phyloP scores from a whole-genome alignment of 35 echinoderm and acorn worm genomes.

The Eucidaris tribuloides region DNA sequence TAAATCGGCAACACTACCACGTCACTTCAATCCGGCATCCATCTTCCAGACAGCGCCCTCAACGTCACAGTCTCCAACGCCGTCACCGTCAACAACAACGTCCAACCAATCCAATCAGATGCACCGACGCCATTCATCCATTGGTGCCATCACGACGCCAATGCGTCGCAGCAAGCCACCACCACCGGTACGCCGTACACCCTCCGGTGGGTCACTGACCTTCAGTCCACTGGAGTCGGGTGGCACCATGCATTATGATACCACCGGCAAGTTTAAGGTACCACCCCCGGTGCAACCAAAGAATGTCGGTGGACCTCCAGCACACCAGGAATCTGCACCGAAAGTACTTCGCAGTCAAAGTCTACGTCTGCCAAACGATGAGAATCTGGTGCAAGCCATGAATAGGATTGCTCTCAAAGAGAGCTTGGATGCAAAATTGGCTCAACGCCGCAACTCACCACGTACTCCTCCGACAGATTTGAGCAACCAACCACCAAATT shows the following conservation, averaged over 20 bases:
- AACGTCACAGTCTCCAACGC: not conserved
- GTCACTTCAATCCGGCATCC: slow-evolving; percentile 19
- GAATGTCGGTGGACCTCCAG: not conserved
- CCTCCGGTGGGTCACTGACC: slow-evolving; percentile 32
- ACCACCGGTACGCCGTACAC: slow-evolving; percentile 55
- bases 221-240: not conserved
- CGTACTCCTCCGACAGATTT: not conserved
- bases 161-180: slow-evolving; percentile 81
- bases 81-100: not conserved
- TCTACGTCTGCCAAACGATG: slow-evolving; percentile 46
- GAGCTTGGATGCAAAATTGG: slow-evolving; percentile 81
- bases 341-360: slow-evolving; percentile 64
- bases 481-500: not conserved
- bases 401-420: slow-evolving; percentile 53
- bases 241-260: slow-evolving; percentile 29
- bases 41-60: not conserved
- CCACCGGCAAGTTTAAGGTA: slow-evolving; percentile 58
- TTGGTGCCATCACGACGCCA: slow-evolving; percentile 12
- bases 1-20: slow-evolving; percentile 5
- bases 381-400: slow-evolving; percentile 19
- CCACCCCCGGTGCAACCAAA: slow-evolving; percentile 10
- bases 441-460: slow-evolving; percentile 36
- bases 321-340: slow-evolving; percentile 5
- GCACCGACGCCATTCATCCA: slow-evolving; percentile 45
- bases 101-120: slow-evolving; percentile 13